Evolutionary conservation across 2,888 invertebrate species (phyloP).

Genomic region (Tortricodes alternella): DNA sequence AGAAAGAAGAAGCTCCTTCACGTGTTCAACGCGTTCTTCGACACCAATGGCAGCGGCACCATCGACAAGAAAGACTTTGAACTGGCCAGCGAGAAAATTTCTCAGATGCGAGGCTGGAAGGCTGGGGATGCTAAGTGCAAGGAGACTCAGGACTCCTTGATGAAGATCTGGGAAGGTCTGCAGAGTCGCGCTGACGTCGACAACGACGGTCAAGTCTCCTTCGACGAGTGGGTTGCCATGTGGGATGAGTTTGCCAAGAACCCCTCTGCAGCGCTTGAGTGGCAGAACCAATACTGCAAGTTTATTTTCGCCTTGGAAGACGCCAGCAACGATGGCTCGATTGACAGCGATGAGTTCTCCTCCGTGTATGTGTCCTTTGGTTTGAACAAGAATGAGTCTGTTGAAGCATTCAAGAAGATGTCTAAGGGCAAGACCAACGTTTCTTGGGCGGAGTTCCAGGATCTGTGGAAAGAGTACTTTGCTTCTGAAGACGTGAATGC

Average conservation of each 20-base stretch:
- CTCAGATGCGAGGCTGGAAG: slow-evolving; percentile 90
- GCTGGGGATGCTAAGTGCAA: slow-evolving; percentile 87
- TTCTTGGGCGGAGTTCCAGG: slow-evolving; percentile 88
- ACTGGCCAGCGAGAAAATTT: slow-evolving; percentile 91
- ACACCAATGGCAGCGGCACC: slow-evolving; percentile 93
- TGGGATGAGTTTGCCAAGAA: slow-evolving; percentile 92
- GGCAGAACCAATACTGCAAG: slow-evolving; percentile 93
- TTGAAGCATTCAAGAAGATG: slow-evolving; percentile 90
- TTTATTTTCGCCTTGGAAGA: slow-evolving; percentile 95
- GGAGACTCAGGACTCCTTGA: slow-evolving; percentile 87
- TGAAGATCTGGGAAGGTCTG: slow-evolving; percentile 92
- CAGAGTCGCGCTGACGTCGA: slow-evolving; percentile 91
- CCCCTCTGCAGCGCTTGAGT: slow-evolving; percentile 88
- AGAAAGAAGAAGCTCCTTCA: slow-evolving; percentile 93
- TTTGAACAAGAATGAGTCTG: slow-evolving; percentile 87
- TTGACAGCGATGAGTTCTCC: slow-evolving; percentile 92
- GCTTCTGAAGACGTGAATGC: slow-evolving; percentile 89
- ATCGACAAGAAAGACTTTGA: slow-evolving; percentile 95
- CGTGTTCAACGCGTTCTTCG: slow-evolving; percentile 94
- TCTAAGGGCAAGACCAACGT: slow-evolving; percentile 88
- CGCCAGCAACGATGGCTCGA: slow-evolving; percentile 88
- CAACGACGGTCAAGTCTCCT: slow-evolving; percentile 92
- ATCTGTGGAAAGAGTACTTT: slow-evolving; percentile 93
- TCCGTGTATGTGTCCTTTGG: slow-evolving; percentile 92
- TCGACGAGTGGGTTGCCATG: slow-evolving; percentile 94